Conservation (phyloP, 2,113 vertebrate species). For the Mesoclemmys tuberculata region DNA sequence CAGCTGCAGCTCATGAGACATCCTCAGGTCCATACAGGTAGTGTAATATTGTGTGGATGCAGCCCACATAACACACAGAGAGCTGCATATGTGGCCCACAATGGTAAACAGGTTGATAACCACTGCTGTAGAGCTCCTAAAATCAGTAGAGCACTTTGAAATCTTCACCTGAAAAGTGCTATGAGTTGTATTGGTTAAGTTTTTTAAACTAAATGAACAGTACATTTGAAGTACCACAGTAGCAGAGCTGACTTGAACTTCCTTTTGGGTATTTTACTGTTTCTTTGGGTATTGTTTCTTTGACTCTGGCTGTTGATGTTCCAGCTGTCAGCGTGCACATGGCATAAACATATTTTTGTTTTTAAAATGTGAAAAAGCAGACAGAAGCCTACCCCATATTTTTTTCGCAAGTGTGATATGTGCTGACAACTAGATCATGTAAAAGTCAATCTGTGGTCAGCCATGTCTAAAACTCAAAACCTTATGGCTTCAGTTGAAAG, state of each 20-base stretch:
- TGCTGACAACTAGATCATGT: slow-evolving; percentile 63
- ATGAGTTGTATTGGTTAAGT: background rate
- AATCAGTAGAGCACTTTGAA: background rate
- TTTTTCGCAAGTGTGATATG: slow-evolving; percentile 24
- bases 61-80: too few species aligned
- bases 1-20: too few species aligned
- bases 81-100: too few species aligned
- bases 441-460: slow-evolving; percentile 66
- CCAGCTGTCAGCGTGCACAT: slow-evolving; percentile 44
- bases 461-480: slow-evolving; percentile 52
- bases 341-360: slow-evolving; percentile 33
- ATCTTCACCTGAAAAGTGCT: background rate
- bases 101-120: too few species aligned
- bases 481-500: background rate
- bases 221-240: background rate
- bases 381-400: slow-evolving; percentile 4
- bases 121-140: background rate
- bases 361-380: slow-evolving; percentile 22
- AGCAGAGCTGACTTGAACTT: background rate
- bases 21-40: too few species aligned
- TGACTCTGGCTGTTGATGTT: slow-evolving; percentile 17
- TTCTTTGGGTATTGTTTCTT: slow-evolving; percentile 43
- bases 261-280: slow-evolving; percentile 24
- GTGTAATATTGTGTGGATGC: too few species aligned
- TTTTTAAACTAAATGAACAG: background rate